Conservation (phyloP, 2,113 vertebrate genomes). For the Nothocercus nigrocapillus region DNA sequence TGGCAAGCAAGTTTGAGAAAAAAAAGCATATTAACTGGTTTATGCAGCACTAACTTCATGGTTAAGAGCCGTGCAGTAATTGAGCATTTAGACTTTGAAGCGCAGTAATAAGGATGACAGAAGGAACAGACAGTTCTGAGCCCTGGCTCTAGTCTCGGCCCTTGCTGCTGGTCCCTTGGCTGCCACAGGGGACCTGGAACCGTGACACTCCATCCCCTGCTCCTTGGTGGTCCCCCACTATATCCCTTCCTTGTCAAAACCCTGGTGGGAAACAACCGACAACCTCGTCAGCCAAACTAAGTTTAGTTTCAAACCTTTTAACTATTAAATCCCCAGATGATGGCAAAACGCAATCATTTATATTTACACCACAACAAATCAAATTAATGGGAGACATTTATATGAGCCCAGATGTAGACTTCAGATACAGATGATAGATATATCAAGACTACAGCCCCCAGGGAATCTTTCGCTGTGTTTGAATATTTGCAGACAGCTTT, state of each 20-base stretch:
- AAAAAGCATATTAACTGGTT: constrained; percentile 5
- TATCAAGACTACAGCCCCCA: background rate
- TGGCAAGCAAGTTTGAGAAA: constrained; percentile 1
- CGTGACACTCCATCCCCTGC: accelerated
- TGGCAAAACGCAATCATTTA: background rate
- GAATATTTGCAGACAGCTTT: background rate
- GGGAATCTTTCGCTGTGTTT: background rate
- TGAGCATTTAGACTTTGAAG: background rate
- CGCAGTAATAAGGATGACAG: background rate
- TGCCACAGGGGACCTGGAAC: background rate
- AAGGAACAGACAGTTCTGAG: background rate
- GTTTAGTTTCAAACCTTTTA: background rate
- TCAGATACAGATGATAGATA: background rate
- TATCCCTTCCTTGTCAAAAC: background rate
- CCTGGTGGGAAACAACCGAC: background rate
- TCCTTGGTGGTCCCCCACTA: background rate
- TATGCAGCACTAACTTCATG: background rate
- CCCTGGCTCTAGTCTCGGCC: background rate
- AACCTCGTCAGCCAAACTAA: background rate
- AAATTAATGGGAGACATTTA: background rate
- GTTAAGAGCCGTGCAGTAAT: background rate
- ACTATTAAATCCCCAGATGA: background rate
- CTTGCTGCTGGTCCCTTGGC: background rate
- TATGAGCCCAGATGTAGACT: background rate
- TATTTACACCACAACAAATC: background rate